Percentiles rank a stretch among this genome's conserved stretches.
Conservation (phyloP, 2,797 vertebrate genomes). For the Enteromius treurensis region DNA sequence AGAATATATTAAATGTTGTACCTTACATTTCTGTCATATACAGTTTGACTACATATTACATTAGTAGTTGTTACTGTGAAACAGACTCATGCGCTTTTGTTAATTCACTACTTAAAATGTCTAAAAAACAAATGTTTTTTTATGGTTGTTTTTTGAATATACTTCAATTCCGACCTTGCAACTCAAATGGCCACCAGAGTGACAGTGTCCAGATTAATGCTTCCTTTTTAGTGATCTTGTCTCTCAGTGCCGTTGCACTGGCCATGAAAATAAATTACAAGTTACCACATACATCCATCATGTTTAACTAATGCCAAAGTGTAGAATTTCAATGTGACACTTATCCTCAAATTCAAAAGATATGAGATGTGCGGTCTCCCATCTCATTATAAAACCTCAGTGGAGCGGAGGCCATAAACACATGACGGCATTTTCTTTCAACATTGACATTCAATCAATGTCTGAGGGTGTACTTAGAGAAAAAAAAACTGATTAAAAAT, state of each 20-base stretch:
- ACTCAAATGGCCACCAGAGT: constrained; percentile 21
- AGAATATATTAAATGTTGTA: neutral
- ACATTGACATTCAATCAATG: constrained; percentile 55
- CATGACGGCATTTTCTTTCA: constrained; percentile 40
- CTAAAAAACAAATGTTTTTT: neutral
- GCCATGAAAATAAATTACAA: constrained; percentile 58
- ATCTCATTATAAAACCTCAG: constrained; percentile 55
- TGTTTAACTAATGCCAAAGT: constrained; percentile 49
- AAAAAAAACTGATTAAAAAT: constrained; percentile 14
- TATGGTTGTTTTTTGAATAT: neutral
- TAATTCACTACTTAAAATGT: neutral
- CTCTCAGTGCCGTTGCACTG: constrained; percentile 34
- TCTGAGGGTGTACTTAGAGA: constrained; percentile 8
- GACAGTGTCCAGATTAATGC: constrained; percentile 48
- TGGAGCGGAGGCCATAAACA: constrained; percentile 40
- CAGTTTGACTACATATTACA: neutral
- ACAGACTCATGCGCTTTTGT: neutral
- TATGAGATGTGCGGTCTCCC: constrained; percentile 53
- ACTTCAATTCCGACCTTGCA: constrained; percentile 32
- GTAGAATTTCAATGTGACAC: constrained; percentile 56
- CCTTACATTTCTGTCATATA: neutral
- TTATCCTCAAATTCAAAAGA: constrained; percentile 66
- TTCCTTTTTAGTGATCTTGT: constrained; percentile 49
- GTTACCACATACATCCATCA: constrained; percentile 52
- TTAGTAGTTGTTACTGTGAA: neutral